A percentile compares a stretch with the other conserved stretches of the same genome.
These are phyloP conservation scores for Petrophora chlorosata DNA, from an alignment of 2,888 invertebrate species.

Conservation along the genomic window DNA sequence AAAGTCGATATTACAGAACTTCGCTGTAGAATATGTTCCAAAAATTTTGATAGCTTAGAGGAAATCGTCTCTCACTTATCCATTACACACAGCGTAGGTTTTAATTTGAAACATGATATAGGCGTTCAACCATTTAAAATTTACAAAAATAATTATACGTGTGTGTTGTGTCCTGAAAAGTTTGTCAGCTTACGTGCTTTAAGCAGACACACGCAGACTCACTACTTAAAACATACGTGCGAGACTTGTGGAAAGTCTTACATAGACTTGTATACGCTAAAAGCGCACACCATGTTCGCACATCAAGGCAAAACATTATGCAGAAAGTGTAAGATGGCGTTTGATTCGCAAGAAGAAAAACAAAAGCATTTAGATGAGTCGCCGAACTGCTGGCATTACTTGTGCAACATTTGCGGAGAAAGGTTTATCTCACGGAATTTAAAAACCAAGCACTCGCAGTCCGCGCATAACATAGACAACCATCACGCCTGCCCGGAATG, in stretches of 20 bases:
- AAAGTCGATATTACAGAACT: slow-evolving; percentile 64
- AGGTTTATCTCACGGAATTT: slow-evolving; percentile 21
- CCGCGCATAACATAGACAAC: slow-evolving; percentile 39
- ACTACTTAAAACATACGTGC: not conserved
- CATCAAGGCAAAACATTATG: not conserved
- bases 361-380: slow-evolving; percentile 17
- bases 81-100: slow-evolving; percentile 40
- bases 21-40: slow-evolving; percentile 53
- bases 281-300: not conserved
- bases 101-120: slow-evolving; percentile 27
- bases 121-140: not conserved
- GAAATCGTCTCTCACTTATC: slow-evolving; percentile 50
- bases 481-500: slow-evolving; percentile 45
- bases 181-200: not conserved
- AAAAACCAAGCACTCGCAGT: slow-evolving; percentile 10
- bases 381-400: slow-evolving; percentile 19
- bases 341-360: not conserved
- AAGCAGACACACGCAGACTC: slow-evolving; percentile 4
- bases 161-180: not conserved
- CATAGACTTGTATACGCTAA: not conserved
- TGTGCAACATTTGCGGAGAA: slow-evolving; percentile 21
- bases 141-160: too few species aligned
- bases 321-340: not conserved
- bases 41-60: slow-evolving; percentile 41
- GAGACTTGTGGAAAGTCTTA: slow-evolving; percentile 2